phyloP scores from a whole-genome alignment of 2,113 vertebrate genomes.

The Athene cunicularia region DNA sequence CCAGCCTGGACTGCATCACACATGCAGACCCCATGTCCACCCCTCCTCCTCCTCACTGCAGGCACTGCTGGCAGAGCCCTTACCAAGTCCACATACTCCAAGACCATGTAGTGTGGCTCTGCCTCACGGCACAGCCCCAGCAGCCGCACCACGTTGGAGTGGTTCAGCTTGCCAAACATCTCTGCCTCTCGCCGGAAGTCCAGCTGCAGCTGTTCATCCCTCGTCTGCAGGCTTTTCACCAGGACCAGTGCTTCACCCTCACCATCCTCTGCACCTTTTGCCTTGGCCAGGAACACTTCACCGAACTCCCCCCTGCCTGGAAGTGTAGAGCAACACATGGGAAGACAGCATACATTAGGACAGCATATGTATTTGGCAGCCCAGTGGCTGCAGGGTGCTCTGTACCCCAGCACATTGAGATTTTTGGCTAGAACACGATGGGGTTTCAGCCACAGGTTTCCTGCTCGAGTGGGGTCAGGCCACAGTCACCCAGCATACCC shows the following conservation, averaged over 20 bases:
- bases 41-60: not conserved
- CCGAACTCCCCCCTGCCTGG: conserved; percentile 94
- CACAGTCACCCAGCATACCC: conserved; percentile 74
- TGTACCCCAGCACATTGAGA: not conserved
- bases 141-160: conserved; percentile 86
- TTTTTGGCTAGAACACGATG: not conserved
- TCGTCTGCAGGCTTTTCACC: conserved; percentile 91
- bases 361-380: not conserved
- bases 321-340: not conserved
- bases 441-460: not conserved
- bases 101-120: conserved; percentile 92
- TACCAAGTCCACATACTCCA: conserved; percentile 98
- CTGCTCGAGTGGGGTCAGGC: not conserved
- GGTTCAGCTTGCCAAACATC: conserved; percentile 95
- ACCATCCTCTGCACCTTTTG: conserved; percentile 82
- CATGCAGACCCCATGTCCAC: not conserved
- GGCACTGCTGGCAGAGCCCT: not conserved
- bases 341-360: not conserved
- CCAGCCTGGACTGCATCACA: not conserved
- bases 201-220: conserved; percentile 89
- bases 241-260: conserved; percentile 88
- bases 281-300: conserved; percentile 95
- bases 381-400: not conserved
- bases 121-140: conserved; percentile 90
- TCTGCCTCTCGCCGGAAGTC: conserved; percentile 92